These are phyloP conservation scores for Eurytoma californica DNA, from an alignment of 2,888 invertebrate species.

Conservation along the genomic window DNA sequence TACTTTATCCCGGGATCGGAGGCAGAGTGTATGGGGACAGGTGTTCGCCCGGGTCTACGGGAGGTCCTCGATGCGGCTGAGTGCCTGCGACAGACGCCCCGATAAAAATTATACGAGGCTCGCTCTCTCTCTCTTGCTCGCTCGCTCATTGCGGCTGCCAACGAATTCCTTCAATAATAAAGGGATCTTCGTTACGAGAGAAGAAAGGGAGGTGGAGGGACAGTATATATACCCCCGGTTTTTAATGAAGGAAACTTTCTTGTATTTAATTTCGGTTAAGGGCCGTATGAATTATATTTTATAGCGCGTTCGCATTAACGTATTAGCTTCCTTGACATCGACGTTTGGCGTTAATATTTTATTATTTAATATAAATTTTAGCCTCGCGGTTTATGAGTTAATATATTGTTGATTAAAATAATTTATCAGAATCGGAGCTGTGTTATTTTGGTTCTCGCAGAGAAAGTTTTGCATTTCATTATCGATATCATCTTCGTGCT, in stretches of 20 bases:
- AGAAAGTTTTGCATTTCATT: too few relatives aligned
- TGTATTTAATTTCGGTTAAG: constrained; percentile 34
- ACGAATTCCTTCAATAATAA: constrained; percentile 49
- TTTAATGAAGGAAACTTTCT: constrained; percentile 53
- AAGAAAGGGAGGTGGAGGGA: neutral
- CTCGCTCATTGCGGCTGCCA: neutral
- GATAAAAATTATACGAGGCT: constrained; percentile 56
- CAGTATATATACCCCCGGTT: constrained; percentile 10
- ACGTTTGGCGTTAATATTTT: neutral
- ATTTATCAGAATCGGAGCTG: too few relatives aligned
- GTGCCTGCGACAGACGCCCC: constrained; percentile 55
- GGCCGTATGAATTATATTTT: constrained; percentile 37
- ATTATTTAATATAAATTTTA: neutral
- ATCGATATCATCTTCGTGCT: too few relatives aligned
- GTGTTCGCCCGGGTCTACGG: constrained; percentile 55
- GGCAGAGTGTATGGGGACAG: constrained; percentile 51
- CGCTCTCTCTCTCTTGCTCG: neutral
- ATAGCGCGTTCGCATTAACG: constrained; percentile 3
- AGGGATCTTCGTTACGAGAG: constrained; percentile 42
- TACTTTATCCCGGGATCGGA: constrained; percentile 56
- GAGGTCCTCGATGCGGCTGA: constrained; percentile 47
- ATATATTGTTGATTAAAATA: neutral
- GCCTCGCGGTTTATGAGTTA: neutral
- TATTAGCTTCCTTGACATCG: constrained; percentile 11
- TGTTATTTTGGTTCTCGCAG: too few relatives aligned